Conservation (phyloP, 2,113 vertebrate species). For the Neodontobutis hainanensis region DNA sequence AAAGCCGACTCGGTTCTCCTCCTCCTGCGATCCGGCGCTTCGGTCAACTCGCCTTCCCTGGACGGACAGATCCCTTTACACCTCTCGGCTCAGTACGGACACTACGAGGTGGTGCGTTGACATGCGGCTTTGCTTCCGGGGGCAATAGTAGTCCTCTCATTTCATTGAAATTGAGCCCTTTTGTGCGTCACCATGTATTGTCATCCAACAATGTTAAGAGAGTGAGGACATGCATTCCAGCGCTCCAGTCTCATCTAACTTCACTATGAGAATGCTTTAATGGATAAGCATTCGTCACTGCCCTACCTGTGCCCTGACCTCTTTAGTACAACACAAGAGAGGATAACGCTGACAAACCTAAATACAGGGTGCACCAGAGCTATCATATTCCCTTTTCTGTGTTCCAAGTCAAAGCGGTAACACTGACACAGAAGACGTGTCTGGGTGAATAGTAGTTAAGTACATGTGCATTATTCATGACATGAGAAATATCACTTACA, state of each 20-base stretch:
- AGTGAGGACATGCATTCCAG: constrained; percentile 33
- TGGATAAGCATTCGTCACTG: background rate
- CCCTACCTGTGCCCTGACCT: constrained; percentile 15
- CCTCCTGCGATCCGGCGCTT: constrained; percentile 86
- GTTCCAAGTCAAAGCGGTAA: constrained; percentile 26
- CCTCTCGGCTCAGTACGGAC: constrained; percentile 93
- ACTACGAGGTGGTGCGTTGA: constrained; percentile 92
- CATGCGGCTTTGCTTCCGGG: background rate
- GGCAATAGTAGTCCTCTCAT: constrained; percentile 38
- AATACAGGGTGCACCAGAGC: background rate
- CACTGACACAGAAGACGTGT: constrained; percentile 11
- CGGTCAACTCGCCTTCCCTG: constrained; percentile 86
- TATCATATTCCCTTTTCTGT: constrained; percentile 28
- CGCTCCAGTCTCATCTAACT: background rate
- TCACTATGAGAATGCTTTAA: constrained; percentile 33
- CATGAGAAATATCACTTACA: background rate
- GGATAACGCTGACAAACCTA: constrained; percentile 9
- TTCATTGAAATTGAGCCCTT: constrained; percentile 46
- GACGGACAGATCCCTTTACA: constrained; percentile 95
- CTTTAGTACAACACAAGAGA: constrained; percentile 15
- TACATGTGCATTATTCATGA: constrained; percentile 1
- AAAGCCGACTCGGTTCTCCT: constrained; percentile 87
- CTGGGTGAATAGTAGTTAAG: constrained; percentile 24
- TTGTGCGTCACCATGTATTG: constrained; percentile 47
- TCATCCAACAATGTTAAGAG: constrained; percentile 47